phyloP scores from a whole-genome alignment of 2,888 invertebrate species.

The Tinea semifulvella region DNA sequence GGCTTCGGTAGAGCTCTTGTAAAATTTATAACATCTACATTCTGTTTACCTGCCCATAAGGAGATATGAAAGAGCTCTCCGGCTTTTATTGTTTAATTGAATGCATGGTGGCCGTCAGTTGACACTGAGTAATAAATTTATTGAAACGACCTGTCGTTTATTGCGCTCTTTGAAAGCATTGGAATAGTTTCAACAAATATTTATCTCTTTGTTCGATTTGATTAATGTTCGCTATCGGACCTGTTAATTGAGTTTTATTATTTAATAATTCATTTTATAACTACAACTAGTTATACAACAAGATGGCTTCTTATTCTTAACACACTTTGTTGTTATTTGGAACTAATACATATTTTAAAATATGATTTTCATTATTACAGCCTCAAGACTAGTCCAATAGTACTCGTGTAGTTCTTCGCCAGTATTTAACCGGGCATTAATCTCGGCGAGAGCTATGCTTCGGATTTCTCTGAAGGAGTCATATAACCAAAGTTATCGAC shows the following conservation, averaged over 20 bases:
- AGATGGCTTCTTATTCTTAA: no score
- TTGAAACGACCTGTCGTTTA: conserved; percentile 27
- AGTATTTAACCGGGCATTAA: no score
- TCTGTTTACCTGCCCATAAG: conserved; percentile 61
- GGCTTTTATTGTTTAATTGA: conserved; percentile 60
- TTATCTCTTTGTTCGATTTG: conserved; percentile 6
- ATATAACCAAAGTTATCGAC: no score
- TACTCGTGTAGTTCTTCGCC: no score
- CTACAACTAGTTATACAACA: no score
- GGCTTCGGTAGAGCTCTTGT: conserved; percentile 46
- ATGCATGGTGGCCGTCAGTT: conserved; percentile 19
- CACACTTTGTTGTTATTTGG: no score
- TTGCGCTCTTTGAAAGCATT: conserved; percentile 12
- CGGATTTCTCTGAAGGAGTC: no score
- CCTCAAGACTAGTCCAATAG: no score
- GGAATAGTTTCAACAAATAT: conserved; percentile 11
- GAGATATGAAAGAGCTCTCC: conserved; percentile 20
- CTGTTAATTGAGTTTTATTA: conserved; percentile 4
- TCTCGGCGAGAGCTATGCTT: no score
- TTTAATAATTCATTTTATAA: neutral
- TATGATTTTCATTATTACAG: no score
- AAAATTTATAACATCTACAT: conserved; percentile 66
- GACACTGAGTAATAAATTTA: conserved; percentile 66
- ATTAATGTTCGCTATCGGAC: conserved; percentile 4
- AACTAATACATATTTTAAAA: no score